Conservation (phyloP, 2,797 vertebrate species). For the Carapus acus region DNA sequence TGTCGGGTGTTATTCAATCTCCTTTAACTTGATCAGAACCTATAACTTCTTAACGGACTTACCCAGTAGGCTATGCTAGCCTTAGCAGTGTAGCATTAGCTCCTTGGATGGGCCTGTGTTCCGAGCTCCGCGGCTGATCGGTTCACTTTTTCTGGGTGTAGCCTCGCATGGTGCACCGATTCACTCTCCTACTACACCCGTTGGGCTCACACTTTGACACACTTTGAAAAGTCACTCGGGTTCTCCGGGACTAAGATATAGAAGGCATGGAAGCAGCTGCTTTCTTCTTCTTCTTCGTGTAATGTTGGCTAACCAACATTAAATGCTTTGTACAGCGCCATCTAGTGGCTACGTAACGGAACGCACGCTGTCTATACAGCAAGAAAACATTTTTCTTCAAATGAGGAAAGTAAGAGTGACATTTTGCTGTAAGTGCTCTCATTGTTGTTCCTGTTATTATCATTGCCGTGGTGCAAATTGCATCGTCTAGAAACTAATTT, state of each 20-base stretch:
- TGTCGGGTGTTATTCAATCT: too few species aligned
- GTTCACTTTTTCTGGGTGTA: background rate
- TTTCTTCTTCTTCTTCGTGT: constrained; percentile 40
- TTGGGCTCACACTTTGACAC: background rate
- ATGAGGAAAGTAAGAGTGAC: too few species aligned
- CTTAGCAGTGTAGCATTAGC: constrained; percentile 28
- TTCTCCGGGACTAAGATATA: background rate
- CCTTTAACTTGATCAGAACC: too few species aligned
- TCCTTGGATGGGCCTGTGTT: constrained; percentile 13
- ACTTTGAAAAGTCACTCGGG: constrained; percentile 3
- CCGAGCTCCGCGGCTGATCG: background rate
- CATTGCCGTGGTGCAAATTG: too few species aligned
- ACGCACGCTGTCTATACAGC: background rate
- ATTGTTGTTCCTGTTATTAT: too few species aligned
- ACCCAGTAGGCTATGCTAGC: constrained; percentile 1
- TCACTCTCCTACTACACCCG: background rate
- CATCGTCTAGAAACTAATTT: too few species aligned
- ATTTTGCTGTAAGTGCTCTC: too few species aligned
- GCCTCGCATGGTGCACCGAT: background rate
- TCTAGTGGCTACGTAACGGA: background rate
- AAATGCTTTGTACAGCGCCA: constrained; percentile 15
- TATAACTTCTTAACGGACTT: too few species aligned
- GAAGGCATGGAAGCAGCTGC: background rate
- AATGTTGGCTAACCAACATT: background rate
- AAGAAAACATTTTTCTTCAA: too few species aligned